Evolutionary conservation across 2,797 vertebrate genomes (phyloP).

Genomic region (Xenopus petersii): DNA sequence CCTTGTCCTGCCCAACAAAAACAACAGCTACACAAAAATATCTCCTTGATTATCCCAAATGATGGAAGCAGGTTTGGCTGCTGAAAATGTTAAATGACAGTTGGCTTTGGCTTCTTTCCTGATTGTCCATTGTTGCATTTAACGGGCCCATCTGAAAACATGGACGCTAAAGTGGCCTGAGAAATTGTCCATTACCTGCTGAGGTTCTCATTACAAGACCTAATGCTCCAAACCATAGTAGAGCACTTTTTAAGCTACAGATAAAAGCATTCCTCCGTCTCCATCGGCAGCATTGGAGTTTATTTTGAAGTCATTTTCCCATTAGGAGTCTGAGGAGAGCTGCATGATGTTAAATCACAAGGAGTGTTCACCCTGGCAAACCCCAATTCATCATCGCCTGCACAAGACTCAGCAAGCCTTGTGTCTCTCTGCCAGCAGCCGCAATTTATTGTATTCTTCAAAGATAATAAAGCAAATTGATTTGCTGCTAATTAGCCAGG

Average conservation of each 20-base stretch:
- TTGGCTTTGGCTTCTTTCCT: slow-evolving; percentile 22
- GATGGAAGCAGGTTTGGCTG: neutral
- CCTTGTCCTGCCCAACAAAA: too few species aligned
- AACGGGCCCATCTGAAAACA: slow-evolving; percentile 11
- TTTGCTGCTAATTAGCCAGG: slow-evolving; percentile 44
- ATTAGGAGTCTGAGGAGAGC: slow-evolving; percentile 43
- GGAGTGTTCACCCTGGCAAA: slow-evolving; percentile 38
- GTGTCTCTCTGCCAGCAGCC: slow-evolving; percentile 38
- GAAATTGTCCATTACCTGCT: slow-evolving; percentile 43
- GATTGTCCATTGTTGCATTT: slow-evolving; percentile 41
- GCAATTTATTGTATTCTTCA: slow-evolving; percentile 47
- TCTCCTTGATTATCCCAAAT: slow-evolving; percentile 15
- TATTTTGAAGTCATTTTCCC: slow-evolving; percentile 46
- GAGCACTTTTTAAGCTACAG: neutral
- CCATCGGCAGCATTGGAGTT: slow-evolving; percentile 27
- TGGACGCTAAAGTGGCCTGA: slow-evolving; percentile 24
- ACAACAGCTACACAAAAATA: too few species aligned
- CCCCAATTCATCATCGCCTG: slow-evolving; percentile 41
- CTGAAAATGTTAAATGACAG: neutral
- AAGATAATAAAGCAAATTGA: slow-evolving; percentile 50
- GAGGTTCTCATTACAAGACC: slow-evolving; percentile 25
- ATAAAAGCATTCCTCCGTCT: too few species aligned
- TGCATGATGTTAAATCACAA: slow-evolving; percentile 43
- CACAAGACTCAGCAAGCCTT: slow-evolving; percentile 37
- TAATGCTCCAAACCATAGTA: slow-evolving; percentile 4